Base-by-base conservation (phyloP, 37 sponge, comb jelly and placozoan genomes). In the Lycopodina hypogea region DNA sequence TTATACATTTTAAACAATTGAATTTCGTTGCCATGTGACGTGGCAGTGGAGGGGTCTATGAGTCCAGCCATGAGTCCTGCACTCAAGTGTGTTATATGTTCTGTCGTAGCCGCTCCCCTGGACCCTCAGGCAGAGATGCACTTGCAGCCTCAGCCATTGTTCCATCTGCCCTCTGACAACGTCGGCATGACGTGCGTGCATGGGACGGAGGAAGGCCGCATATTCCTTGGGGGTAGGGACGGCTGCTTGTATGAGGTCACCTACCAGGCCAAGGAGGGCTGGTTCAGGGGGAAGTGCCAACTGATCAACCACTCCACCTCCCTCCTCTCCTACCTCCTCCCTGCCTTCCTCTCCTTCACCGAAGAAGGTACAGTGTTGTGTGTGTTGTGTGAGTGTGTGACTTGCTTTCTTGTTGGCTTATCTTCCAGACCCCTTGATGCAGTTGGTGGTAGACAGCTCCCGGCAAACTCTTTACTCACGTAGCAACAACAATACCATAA, bases 61-160 rank as follows among this genome's bases (percentile, higher is more conserved):
- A n/a, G n/a, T n/a, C n/a, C n/a, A n/a, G n/a, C n/a, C n/a, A n/a
- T n/a, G n/a, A n/a, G n/a, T n/a, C n/a, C n/a, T n/a, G n/a, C n/a
- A n/a, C n/a, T n/a, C n/a, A n/a, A n/a, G n/a, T n/a, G n/a, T n/a
- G n/a, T n/a, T n/a, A n/a, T n/a, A n/a, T n/a, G n/a, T n/a, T n/a
- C n/a, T n/a, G n/a, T 32, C 30, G 35, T n/a, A 89, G 90, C 62
- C 28, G 18, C 68, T 12, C 53, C 48, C 0, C 26, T 73, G 34
- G 90, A 88, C 75, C 82, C 77, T 4, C 63, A 78, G 70, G 81
- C 66, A 33, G 94, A 96, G 82, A 90, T 98, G 93, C 96, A 96
- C 66, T 90, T 98, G 2, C 99, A 90, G 42, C 99, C 96, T 0
- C 89, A 93, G 51, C 96, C 99, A 14, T 81, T 98, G 23, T 98